Conservation (phyloP, 2,113 vertebrate genomes). For the Lipophrys pholis region DNA sequence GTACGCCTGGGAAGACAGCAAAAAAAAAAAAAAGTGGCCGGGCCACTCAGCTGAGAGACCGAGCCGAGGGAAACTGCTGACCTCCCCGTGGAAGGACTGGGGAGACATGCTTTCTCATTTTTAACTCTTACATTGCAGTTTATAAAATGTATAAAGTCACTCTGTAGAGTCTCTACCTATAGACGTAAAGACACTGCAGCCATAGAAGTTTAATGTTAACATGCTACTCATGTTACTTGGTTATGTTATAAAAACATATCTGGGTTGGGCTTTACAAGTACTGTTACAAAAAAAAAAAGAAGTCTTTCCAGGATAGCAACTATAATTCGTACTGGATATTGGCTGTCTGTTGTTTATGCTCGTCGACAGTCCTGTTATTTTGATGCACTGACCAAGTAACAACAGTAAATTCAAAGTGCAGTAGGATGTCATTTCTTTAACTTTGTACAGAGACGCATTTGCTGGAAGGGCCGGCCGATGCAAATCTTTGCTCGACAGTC, state of each 20-base stretch:
- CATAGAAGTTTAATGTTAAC: slow-evolving; percentile 6
- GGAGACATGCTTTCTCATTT: slow-evolving; percentile 32
- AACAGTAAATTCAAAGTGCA: no score
- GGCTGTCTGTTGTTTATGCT: no score
- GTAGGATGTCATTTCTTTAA: no score
- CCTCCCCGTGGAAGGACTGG: slow-evolving; percentile 40
- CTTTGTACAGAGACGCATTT: no score
- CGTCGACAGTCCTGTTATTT: no score
- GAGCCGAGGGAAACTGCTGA: slow-evolving; percentile 61
- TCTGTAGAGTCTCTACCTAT: neutral
- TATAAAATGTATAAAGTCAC: neutral
- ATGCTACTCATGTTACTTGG: neutral
- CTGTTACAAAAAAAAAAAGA: no score
- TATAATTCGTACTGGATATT: no score
- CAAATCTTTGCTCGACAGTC: neutral
- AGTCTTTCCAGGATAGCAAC: no score
- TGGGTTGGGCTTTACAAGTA: no score
- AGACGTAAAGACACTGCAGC: neutral
- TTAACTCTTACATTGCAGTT: slow-evolving; percentile 19
- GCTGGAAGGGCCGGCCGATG: no score
- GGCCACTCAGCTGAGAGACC: slow-evolving; percentile 39
- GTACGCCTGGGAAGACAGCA: slow-evolving; percentile 14
- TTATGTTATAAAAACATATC: neutral
- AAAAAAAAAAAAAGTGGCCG: slow-evolving; percentile 5
- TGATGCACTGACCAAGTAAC: no score